Percentiles rank a stretch among this genome's conserved stretches.
These are phyloP conservation scores for Cynopterus sphinx DNA, from an alignment of 2,797 vertebrate genomes.

Conservation along the genomic window DNA sequence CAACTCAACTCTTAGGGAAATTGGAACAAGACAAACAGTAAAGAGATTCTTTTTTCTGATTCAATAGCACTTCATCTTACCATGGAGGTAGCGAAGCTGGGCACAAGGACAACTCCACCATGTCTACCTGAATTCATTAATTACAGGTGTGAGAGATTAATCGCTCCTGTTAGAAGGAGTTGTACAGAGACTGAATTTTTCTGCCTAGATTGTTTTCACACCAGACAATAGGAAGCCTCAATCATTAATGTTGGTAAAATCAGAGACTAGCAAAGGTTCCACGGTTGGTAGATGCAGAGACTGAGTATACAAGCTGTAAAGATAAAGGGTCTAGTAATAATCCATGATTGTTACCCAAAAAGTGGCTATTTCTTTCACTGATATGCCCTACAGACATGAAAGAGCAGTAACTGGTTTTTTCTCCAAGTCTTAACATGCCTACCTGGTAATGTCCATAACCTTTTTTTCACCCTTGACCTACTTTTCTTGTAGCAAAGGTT, in stretches of 20 bases:
- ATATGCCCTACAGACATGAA: conserved; percentile 18
- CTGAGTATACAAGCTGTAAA: conserved; percentile 2
- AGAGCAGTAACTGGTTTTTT: conserved; percentile 26
- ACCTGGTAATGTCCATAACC: background rate
- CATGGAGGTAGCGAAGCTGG: background rate
- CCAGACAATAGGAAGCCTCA: background rate
- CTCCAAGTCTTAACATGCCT: background rate
- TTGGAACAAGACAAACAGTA: background rate
- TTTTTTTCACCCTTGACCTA: conserved; percentile 45
- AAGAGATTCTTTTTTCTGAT: background rate
- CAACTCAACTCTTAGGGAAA: conserved; percentile 46
- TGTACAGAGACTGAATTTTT: conserved; percentile 30
- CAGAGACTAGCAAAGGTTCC: background rate
- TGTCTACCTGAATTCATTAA: background rate
- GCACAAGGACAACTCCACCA: conserved; percentile 5
- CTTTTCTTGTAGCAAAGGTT: conserved; percentile 38
- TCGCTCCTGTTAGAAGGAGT: background rate
- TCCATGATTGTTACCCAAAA: background rate
- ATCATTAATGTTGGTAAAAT: background rate
- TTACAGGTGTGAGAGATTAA: background rate
- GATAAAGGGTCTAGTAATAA: conserved; percentile 33
- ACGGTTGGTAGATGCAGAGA: conserved; percentile 19
- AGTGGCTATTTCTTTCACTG: conserved; percentile 21
- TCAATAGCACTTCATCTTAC: conserved; percentile 24
- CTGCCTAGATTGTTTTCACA: background rate